A percentile compares a stretch with the other conserved stretches of the same genome.
These are phyloP conservation scores for Hydrotaea cyrtoneurina DNA, from an alignment of 2,888 invertebrate species.

Conservation along the genomic window DNA sequence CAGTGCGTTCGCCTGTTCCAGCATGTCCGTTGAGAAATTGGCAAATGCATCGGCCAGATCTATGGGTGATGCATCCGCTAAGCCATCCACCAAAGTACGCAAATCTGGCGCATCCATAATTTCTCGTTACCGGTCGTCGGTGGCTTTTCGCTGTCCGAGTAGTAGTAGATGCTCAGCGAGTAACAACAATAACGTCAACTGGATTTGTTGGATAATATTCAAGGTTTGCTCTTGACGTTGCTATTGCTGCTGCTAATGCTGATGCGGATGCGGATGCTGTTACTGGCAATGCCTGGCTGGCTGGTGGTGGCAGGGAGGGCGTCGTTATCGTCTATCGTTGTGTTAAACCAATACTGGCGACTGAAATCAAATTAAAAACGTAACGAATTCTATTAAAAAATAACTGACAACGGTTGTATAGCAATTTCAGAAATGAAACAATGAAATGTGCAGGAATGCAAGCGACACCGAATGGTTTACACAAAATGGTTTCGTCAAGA, in stretches of 20 bases:
- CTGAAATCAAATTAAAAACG: slow-evolving; percentile 62
- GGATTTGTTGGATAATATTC: background rate
- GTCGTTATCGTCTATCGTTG: background rate
- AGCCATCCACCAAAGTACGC: slow-evolving; percentile 72
- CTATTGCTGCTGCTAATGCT: background rate
- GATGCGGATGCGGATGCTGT: background rate
- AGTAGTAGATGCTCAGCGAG: no score
- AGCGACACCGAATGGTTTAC: background rate
- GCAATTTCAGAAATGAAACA: background rate
- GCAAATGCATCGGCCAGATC: slow-evolving; percentile 73
- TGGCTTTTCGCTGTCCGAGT: background rate
- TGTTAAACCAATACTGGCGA: slow-evolving; percentile 8
- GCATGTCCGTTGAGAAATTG: slow-evolving; percentile 75
- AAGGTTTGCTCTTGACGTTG: background rate
- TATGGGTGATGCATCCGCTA: slow-evolving; percentile 69
- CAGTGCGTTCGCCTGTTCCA: slow-evolving; percentile 72
- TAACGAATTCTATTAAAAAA: slow-evolving; percentile 31
- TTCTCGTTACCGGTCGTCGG: background rate
- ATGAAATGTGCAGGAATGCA: background rate
- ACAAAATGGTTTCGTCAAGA: no score
- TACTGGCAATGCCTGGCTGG: background rate
- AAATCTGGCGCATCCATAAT: slow-evolving; percentile 73
- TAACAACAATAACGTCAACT: background rate
- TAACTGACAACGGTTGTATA: background rate
- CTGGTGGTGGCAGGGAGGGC: background rate